Evolutionary conservation across 2,113 vertebrate genomes (phyloP).

Genomic region (Chamaetylas fuelleborni): DNA sequence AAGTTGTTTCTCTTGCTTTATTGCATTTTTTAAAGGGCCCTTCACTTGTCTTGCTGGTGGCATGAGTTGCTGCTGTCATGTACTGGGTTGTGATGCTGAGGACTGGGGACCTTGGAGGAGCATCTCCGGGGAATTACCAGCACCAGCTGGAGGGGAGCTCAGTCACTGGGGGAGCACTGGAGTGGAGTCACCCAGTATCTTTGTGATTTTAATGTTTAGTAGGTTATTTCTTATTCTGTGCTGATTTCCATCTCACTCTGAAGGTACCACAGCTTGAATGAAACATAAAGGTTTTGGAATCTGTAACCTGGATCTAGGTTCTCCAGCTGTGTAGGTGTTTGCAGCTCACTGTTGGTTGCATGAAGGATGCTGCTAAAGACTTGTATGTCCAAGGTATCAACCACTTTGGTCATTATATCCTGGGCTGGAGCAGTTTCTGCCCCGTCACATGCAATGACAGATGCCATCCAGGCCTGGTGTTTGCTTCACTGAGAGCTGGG

Average conservation of each 20-base stretch:
- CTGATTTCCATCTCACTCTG: neutral
- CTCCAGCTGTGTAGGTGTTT: neutral
- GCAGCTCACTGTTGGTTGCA: neutral
- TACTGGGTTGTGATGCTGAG: neutral
- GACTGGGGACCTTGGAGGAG: neutral
- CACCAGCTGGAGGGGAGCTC: neutral
- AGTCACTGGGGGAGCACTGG: accelerated
- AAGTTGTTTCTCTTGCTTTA: neutral
- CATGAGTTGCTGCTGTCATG: neutral
- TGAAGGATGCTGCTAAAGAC: neutral
- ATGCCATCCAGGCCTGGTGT: neutral
- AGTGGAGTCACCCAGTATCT: neutral
- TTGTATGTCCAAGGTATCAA: neutral
- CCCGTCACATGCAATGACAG: accelerated
- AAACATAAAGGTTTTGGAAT: neutral
- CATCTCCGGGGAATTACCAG: neutral
- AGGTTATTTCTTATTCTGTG: neutral
- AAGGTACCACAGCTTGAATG: neutral
- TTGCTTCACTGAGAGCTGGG: neutral
- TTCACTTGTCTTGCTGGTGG: neutral
- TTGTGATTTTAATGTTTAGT: neutral
- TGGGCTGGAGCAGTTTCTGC: neutral
- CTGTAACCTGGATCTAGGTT: neutral
- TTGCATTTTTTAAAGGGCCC: neutral
- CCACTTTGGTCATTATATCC: neutral